Base-by-base conservation (phyloP, 2,797 vertebrate species). In the Apodemus agrarius region DNA sequence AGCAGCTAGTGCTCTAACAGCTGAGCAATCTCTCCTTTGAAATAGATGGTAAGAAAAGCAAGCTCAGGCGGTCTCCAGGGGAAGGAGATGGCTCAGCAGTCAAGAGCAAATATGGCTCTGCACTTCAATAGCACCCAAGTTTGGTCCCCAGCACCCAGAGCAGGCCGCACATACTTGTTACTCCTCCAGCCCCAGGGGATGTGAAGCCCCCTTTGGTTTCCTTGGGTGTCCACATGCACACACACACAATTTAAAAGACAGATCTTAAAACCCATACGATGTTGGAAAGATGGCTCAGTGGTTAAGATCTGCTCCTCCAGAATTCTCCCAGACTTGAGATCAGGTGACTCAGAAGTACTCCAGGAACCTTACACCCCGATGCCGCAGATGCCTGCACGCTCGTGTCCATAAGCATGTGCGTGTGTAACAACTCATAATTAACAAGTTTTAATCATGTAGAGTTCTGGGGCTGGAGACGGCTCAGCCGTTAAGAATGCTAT, bases 41-140 rank as follows among this genome's bases (percentile, higher is more conserved):
- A 92, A 26, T 37, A 80, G 67, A 54, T 5, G 76, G 24, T 24
- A 79, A 69, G 19, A 93, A 96, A 95, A 86, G 80, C 34, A 92
- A 94, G 40, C 37, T 59, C 59, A 59, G 72, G 11, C 46, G 88
- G 82, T 29, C 89, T 52, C 49, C 10, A 10, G 40, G 34, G 12
- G 54, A 37, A 29, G 78, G 49, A 46, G 43, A 49, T 34, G 11
- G 31, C 83, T 86, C 43, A 52, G 83, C 59, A 85, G 11, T 2
- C 19, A 52, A 79, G 76, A 34, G 16, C 29, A 31, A 14, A 40
- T 19, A 3, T 29, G 65, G 37, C 11, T 10, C 61, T 84, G 11
- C 2, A 3, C 31, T 24, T 69, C 3, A 49, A 14, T 4, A 85
- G 43, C 1, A 12, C 40, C 61, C 63, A 49, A 3, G 82, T 46